Evolutionary conservation across 2,113 vertebrate species (phyloP).

Genomic region (Ptyas mucosa): DNA sequence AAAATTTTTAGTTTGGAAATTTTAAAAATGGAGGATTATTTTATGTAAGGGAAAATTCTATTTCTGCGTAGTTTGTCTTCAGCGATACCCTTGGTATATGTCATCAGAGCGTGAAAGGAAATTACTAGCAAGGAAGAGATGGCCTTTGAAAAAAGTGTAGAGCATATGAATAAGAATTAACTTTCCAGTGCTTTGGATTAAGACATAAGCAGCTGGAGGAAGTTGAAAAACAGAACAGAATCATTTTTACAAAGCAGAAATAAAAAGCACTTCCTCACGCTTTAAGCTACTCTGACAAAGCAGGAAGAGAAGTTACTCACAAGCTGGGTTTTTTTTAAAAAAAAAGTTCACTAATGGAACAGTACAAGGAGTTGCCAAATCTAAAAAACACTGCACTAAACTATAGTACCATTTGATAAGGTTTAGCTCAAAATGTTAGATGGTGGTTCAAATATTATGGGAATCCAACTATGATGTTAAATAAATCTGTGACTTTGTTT

Average conservation of each 20-base stretch:
- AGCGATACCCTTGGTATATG: not conserved
- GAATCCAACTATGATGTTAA: not conserved
- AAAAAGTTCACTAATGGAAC: not conserved
- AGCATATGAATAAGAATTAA: not conserved
- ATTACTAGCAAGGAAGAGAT: not conserved
- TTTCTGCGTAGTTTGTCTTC: not conserved
- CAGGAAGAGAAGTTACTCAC: not conserved
- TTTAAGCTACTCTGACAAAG: not conserved
- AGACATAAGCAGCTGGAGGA: conserved; percentile 14
- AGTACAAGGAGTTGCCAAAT: not conserved
- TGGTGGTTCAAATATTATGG: not conserved
- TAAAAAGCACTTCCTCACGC: not conserved
- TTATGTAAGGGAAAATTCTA: not conserved
- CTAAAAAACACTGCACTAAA: not conserved
- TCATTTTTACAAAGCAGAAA: conserved; percentile 9
- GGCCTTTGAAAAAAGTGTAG: not conserved
- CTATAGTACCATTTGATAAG: not conserved
- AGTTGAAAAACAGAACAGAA: conserved; percentile 26
- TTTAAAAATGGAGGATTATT: not conserved
- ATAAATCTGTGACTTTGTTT: not conserved
- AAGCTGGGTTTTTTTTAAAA: not conserved
- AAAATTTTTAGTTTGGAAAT: not conserved
- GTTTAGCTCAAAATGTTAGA: not conserved
- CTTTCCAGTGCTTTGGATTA: not conserved
- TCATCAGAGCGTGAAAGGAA: not conserved